Base-by-base conservation (phyloP, 2,113 vertebrate genomes). In the Donacobius atricapilla region DNA sequence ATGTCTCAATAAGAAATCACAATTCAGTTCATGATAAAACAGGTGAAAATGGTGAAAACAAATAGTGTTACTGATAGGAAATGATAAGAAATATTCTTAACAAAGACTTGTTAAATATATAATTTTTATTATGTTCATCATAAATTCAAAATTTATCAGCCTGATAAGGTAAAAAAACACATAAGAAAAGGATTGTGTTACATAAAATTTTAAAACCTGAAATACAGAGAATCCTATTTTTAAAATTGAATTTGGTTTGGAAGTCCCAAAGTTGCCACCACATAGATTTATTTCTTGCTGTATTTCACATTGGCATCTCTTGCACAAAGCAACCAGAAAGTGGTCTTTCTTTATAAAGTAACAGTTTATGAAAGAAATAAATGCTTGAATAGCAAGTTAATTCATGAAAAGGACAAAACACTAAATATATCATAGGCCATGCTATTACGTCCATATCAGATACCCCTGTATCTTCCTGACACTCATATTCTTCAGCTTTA, bases 261-360 rank as follows among this genome's bases (percentile, higher is more conserved):
- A 76, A 91, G 31, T 4, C 11, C 4, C 20, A 76, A 23, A 73
- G 48, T 30, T 84, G 69, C 11, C 35, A 84, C 25, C 5, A 56
- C 35, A 51, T 14, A 39, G 39, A 73, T 44, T 37, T 58, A 48
- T 90, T 83, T 96, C 35, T 79, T 84, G 44, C 23, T 50, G 13
- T 87, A 58, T 64, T 88, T 78, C 51, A 73, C 42, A 76, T 35
- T 45, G 58, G 60, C 84, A n/a, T 68, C 15, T 64, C 72, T 96
- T 97, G 70, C 93, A 72, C 27, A 6, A 45, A 94, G 64, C 87
- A 87, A 90, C 84, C 81, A 96, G 95, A 92, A 97, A 96, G 88
- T 95, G 80, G 0, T n/a, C 70, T 71, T 61, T 11, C 8, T 87
- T 79, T 42, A 50, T 31, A n/a, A 56, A 48, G n/a, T 65, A 57